A percentile compares a stretch with the other conserved stretches of the same genome.
These are phyloP conservation scores for Masnerella sp. DNA, from an alignment of 2,888 invertebrate species.

Conservation along the genomic window DNA sequence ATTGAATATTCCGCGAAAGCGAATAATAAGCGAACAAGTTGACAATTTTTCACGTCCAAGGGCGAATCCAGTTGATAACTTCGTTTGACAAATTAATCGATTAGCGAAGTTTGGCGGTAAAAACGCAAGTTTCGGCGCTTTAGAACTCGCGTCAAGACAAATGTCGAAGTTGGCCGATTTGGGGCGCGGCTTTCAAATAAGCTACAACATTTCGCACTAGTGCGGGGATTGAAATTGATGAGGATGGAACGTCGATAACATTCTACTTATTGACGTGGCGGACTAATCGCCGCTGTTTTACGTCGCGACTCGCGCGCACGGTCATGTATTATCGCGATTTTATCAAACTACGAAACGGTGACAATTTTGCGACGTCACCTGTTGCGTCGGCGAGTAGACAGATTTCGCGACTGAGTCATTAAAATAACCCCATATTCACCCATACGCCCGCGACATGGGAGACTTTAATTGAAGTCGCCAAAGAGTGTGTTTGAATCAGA, in stretches of 20 bases:
- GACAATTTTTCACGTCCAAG: too few relatives aligned
- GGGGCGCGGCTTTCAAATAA: conserved; percentile 43
- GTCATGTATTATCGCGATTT: conserved; percentile 64
- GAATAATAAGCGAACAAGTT: too few relatives aligned
- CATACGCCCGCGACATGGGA: conserved; percentile 12
- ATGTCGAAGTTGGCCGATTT: conserved; percentile 40
- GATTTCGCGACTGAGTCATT: conserved; percentile 49
- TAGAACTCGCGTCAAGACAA: conserved; percentile 44
- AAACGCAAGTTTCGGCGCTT: conserved; percentile 44
- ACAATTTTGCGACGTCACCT: conserved; percentile 70
- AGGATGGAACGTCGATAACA: conserved; percentile 48
- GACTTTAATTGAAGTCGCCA: conserved; percentile 19
- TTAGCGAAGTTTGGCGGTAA: conserved; percentile 33
- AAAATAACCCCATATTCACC: conserved; percentile 45
- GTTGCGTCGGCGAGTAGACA: conserved; percentile 64
- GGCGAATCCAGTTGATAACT: too few relatives aligned
- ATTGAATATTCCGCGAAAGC: too few relatives aligned
- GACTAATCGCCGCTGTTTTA: conserved; percentile 51
- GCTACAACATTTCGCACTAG: conserved; percentile 52
- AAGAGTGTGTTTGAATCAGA: too few relatives aligned
- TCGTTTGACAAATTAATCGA: conserved; percentile 36
- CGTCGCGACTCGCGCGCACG: conserved; percentile 44
- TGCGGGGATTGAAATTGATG: conserved; percentile 49
- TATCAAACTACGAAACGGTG: conserved; percentile 69
- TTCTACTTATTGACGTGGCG: conserved; percentile 40